Evolutionary conservation across 64 coral and sea anemone species (phyloP).

Genomic region (Actinia tenebrosa): DNA sequence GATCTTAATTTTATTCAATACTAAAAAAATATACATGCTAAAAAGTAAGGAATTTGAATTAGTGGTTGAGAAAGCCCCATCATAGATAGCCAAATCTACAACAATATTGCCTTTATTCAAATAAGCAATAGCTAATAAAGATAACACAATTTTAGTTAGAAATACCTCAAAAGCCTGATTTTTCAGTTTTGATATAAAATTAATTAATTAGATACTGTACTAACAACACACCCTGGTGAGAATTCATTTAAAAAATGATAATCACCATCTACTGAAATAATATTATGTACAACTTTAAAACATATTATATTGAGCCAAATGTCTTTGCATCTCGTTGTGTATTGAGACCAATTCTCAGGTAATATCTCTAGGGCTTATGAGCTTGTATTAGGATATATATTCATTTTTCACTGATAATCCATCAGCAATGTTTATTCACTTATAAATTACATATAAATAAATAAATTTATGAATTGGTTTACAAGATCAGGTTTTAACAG

Average conservation of each 20-base stretch:
- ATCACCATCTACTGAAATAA: neutral
- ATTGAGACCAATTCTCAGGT: neutral
- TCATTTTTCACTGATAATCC: neutral
- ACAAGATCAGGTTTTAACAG: neutral
- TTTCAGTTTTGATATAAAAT: neutral
- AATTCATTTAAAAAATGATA: neutral
- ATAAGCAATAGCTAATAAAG: neutral
- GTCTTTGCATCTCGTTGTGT: neutral
- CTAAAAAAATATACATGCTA: neutral
- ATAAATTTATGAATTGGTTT: neutral
- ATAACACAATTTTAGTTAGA: neutral
- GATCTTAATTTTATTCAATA: neutral
- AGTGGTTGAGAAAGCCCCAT: neutral
- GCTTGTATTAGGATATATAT: neutral
- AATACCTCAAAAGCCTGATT: neutral
- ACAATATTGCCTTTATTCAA: neutral
- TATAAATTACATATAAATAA: neutral
- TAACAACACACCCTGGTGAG: neutral
- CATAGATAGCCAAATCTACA: neutral
- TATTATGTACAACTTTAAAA: neutral
- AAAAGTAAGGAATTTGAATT: neutral
- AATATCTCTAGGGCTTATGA: neutral
- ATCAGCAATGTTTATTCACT: neutral
- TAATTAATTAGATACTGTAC: conserved; percentile 18
- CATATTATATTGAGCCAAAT: neutral